Conservation (phyloP, 2,888 invertebrate genomes). For the Drosophila antonietae region DNA sequence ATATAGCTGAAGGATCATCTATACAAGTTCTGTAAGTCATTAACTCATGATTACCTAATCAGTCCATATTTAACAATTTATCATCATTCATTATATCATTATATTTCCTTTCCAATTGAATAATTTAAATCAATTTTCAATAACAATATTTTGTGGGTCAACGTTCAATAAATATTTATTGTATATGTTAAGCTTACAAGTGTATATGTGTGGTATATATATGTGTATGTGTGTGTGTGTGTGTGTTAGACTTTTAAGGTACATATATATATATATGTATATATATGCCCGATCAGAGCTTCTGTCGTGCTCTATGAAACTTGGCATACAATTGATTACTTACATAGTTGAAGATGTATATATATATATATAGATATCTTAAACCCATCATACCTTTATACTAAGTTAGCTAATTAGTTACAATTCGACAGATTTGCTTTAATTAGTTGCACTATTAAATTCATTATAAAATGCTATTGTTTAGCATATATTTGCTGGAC, state of each 20-base stretch:
- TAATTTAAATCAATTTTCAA: conserved; percentile 68
- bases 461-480: conserved; percentile 31
- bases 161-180: conserved; percentile 81
- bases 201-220: conserved; percentile 39
- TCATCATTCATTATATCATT: too few relatives aligned
- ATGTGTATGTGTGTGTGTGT: conserved; percentile 7
- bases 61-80: not conserved
- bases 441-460: conserved; percentile 43
- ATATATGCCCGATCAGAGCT: not conserved
- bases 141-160: conserved; percentile 61
- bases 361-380: conserved; percentile 17
- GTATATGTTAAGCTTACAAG: conserved; percentile 52
- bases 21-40: not conserved
- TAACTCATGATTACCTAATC: not conserved
- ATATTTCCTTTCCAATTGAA: conserved; percentile 28
- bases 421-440: conserved; percentile 9
- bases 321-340: conserved; percentile 8
- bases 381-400: conserved; percentile 19
- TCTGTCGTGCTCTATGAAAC: not conserved
- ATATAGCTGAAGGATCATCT: not conserved
- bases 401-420: conserved; percentile 8
- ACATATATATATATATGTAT: conserved; percentile 3
- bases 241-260: conserved; percentile 2
- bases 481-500: conserved; percentile 32
- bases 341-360: conserved; percentile 8